Conservation (phyloP, 2,113 vertebrate genomes). For the Melanotaenia duboulayi region DNA sequence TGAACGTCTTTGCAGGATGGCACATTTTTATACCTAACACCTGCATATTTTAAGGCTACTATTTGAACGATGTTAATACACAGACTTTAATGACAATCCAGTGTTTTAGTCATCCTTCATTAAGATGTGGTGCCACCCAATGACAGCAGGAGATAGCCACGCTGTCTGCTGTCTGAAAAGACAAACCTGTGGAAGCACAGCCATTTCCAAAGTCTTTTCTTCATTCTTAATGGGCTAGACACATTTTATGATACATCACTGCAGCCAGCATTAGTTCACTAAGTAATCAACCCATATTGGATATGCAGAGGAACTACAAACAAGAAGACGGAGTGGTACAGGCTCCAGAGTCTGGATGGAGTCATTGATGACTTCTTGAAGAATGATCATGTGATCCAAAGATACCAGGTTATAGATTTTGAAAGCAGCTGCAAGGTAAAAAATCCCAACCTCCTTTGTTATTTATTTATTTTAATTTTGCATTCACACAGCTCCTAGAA, state of each 20-base stretch:
- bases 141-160: conserved; percentile 33
- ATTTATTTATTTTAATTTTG: neutral
- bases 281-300: conserved; percentile 38
- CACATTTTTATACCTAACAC: conserved; percentile 1
- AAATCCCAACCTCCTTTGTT: neutral
- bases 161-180: conserved; percentile 40
- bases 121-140: conserved; percentile 34
- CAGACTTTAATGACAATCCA: conserved; percentile 13
- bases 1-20: conserved; percentile 16
- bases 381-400: neutral
- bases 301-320: conserved; percentile 35
- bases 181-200: conserved; percentile 53
- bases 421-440: neutral
- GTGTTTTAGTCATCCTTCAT: conserved; percentile 11
- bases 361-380: neutral
- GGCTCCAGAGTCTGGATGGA: neutral
- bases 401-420: conserved; percentile 8
- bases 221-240: conserved; percentile 61
- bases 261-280: conserved; percentile 39
- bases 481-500: neutral
- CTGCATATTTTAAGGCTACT: neutral
- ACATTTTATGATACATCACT: conserved; percentile 67
- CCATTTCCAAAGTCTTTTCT: conserved; percentile 48
- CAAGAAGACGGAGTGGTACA: neutral
- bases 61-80: conserved; percentile 28